A percentile compares a stretch with the other conserved stretches of the same genome.
These are phyloP conservation scores for Xiphydria camelus DNA, from an alignment of 2,888 invertebrate genomes.

Conservation along the genomic window DNA sequence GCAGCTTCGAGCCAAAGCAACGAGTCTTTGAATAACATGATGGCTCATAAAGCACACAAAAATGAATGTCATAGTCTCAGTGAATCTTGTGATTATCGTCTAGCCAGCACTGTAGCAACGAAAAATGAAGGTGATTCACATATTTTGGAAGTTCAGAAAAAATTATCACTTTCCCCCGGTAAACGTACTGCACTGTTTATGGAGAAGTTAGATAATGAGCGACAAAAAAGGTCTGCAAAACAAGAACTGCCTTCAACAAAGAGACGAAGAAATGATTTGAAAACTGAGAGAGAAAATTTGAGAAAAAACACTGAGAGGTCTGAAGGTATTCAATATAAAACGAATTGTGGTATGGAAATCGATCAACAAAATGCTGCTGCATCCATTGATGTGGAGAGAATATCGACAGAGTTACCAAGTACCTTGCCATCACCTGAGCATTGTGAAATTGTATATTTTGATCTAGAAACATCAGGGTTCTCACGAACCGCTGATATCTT, in stretches of 20 bases:
- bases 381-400: background rate
- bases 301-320: slow-evolving; percentile 11
- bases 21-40: background rate
- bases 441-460: slow-evolving; percentile 24
- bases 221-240: no score
- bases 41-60: slow-evolving; percentile 9
- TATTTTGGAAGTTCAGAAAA: slow-evolving; percentile 11
- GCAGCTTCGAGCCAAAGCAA: slow-evolving; percentile 1
- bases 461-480: slow-evolving; percentile 30
- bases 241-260: no score
- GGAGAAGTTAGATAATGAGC: no score
- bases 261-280: no score
- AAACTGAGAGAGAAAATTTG: slow-evolving; percentile 10
- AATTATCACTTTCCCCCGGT: no score
- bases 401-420: no score
- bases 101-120: slow-evolving; percentile 14
- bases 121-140: slow-evolving; percentile 18
- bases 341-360: slow-evolving; percentile 23
- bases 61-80: slow-evolving; percentile 10
- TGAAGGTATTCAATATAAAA: slow-evolving; percentile 24
- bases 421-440: slow-evolving; percentile 8
- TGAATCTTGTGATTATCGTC: slow-evolving; percentile 12
- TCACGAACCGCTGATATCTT: slow-evolving; percentile 20
- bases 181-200: no score
- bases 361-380: background rate